These are phyloP conservation scores for Gymnosoma rotundatum DNA, from an alignment of 2,888 invertebrate species.

Conservation along the genomic window DNA sequence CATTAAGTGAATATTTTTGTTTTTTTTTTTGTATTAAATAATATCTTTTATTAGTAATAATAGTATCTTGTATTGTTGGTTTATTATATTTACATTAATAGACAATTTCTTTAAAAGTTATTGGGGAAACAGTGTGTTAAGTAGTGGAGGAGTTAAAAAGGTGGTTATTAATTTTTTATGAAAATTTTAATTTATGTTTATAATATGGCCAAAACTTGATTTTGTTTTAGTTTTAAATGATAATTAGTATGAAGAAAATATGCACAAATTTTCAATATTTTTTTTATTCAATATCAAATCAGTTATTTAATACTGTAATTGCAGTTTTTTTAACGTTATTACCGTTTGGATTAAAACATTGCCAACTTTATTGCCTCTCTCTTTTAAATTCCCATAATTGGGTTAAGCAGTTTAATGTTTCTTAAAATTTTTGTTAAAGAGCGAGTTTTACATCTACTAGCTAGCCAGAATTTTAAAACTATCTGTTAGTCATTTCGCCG, in stretches of 20 bases:
- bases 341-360: neutral
- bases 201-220: constrained; percentile 50
- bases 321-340: neutral
- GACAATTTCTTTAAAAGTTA: constrained; percentile 9
- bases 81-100: constrained; percentile 46
- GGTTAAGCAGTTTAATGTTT: no score
- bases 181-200: constrained; percentile 30
- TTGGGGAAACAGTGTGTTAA: neutral
- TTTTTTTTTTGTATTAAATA: constrained; percentile 13
- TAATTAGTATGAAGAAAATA: constrained; percentile 26
- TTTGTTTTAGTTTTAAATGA: constrained; percentile 18
- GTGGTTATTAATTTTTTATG: constrained; percentile 33
- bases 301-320: constrained; percentile 32
- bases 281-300: neutral
- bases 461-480: no score
- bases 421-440: no score
- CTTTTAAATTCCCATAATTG: no score
- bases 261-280: neutral
- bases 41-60: constrained; percentile 16
- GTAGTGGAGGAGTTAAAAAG: constrained; percentile 29
- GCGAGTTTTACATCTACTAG: no score
- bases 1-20: constrained; percentile 44
- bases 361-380: no score
- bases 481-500: no score
- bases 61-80: constrained; percentile 17